A percentile compares a stretch with the other conserved stretches of the same genome.
Conservation (phyloP, 2,113 vertebrate genomes). For the Gambusia affinis region DNA sequence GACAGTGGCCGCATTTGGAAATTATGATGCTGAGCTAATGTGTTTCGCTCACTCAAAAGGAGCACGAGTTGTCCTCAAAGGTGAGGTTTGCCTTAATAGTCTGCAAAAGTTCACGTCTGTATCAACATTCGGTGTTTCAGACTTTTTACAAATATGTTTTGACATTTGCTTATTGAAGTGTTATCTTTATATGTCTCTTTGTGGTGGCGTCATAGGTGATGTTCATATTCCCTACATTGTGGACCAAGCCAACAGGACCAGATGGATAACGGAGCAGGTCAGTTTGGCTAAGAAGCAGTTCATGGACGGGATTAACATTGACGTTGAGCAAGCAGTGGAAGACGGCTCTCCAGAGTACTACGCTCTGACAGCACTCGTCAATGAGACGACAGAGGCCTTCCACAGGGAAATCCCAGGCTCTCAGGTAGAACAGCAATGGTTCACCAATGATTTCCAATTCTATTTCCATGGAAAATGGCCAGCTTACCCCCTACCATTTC, state of each 20-base stretch:
- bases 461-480: neutral
- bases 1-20: constrained; percentile 89
- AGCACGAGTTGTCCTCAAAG: constrained; percentile 90
- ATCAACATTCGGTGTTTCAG: neutral
- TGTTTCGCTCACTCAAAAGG: constrained; percentile 91
- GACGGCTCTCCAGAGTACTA: constrained; percentile 84
- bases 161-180: neutral
- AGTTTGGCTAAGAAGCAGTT: constrained; percentile 87
- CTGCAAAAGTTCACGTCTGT: neutral
- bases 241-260: constrained; percentile 84
- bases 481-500: neutral
- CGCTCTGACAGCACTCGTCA: constrained; percentile 89
- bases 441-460: neutral
- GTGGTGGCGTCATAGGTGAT: constrained; percentile 80
- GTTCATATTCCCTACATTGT: constrained; percentile 82
- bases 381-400: constrained; percentile 89
- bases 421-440: constrained; percentile 80
- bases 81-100: constrained; percentile 60
- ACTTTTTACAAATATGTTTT: neutral
- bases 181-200: neutral
- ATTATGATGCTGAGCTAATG: constrained; percentile 90
- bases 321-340: constrained; percentile 89
- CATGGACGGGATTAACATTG: constrained; percentile 97
- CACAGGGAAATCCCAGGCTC: constrained; percentile 92
- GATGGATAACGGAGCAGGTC: constrained; percentile 87